These are phyloP conservation scores for Mythimna lalbum DNA, from an alignment of 2,888 invertebrate species.

Conservation along the genomic window DNA sequence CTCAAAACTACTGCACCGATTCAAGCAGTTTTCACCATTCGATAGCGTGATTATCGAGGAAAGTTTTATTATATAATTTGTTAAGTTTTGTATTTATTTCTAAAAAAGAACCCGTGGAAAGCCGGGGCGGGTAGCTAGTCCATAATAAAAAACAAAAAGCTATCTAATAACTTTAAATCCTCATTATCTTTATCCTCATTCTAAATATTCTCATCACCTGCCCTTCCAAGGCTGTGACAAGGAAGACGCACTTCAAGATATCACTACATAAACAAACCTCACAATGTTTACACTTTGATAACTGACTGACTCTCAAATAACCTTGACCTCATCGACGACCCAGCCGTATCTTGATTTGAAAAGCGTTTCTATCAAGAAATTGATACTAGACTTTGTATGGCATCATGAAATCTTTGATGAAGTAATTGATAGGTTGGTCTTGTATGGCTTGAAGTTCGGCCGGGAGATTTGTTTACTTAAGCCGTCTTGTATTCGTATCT, in stretches of 20 bases:
- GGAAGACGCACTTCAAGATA: conserved; percentile 35
- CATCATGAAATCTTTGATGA: conserved; percentile 27
- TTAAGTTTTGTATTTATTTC: too few species aligned
- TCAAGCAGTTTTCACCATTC: too few species aligned
- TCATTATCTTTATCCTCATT: not conserved
- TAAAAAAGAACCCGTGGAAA: too few species aligned
- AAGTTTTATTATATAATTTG: too few species aligned
- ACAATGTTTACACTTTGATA: conserved; percentile 46
- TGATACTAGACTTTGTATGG: conserved; percentile 26
- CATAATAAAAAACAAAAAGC: too few species aligned
- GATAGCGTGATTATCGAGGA: too few species aligned
- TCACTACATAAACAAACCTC: conserved; percentile 45
- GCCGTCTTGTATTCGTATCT: conserved; percentile 7
- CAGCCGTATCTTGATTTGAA: conserved; percentile 35
- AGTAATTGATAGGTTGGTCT: conserved; percentile 28
- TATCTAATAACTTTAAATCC: not conserved
- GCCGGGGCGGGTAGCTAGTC: too few species aligned
- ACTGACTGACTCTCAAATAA: conserved; percentile 42
- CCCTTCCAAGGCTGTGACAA: conserved; percentile 14
- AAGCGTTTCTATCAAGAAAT: conserved; percentile 36
- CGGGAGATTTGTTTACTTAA: not conserved
- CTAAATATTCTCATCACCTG: conserved; percentile 29
- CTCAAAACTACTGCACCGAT: too few species aligned
- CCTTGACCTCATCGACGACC: conserved; percentile 58
- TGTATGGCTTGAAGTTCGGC: conserved; percentile 37